A percentile compares a stretch with the other conserved stretches of the same genome.
Evolutionary conservation across 2,113 vertebrate genomes (phyloP).

Genomic region (Speoplatyrhinus poulsoni): DNA sequence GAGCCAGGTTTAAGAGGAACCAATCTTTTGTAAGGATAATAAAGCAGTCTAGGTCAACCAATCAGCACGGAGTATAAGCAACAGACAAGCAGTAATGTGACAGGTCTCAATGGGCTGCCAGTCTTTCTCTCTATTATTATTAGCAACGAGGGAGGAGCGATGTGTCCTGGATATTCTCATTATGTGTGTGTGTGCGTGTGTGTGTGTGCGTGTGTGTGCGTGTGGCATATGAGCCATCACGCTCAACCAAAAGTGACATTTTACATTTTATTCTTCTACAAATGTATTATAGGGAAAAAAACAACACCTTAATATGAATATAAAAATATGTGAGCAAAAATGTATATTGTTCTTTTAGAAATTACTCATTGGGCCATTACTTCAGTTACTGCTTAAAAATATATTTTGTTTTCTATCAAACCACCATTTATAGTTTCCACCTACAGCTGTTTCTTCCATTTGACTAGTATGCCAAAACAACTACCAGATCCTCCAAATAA

Average conservation of each 20-base stretch:
- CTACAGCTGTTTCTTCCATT: too few species aligned
- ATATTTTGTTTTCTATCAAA: too few species aligned
- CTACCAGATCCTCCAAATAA: too few species aligned
- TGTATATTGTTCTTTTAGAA: too few species aligned
- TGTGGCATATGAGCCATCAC: neutral
- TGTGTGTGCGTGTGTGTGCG: constrained; percentile 11
- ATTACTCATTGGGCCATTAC: too few species aligned
- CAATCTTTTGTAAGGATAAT: constrained; percentile 3
- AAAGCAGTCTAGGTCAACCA: constrained; percentile 21
- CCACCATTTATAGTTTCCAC: too few species aligned
- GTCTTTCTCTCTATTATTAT: constrained; percentile 27
- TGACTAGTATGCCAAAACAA: too few species aligned
- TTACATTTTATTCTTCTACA: neutral
- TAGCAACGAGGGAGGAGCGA: constrained; percentile 16
- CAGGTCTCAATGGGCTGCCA: constrained; percentile 33
- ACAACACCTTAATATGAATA: neutral
- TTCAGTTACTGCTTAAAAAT: too few species aligned
- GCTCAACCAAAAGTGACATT: constrained; percentile 2
- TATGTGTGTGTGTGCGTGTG: neutral
- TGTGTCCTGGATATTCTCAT: constrained; percentile 32
- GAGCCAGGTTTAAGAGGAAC: neutral
- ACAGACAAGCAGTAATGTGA: constrained; percentile 35
- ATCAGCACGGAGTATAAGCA: constrained; percentile 1
- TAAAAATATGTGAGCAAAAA: too few species aligned
- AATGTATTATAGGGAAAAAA: neutral